Base-by-base conservation (phyloP, 2,113 vertebrate genomes). In the Cheilinus undulatus region DNA sequence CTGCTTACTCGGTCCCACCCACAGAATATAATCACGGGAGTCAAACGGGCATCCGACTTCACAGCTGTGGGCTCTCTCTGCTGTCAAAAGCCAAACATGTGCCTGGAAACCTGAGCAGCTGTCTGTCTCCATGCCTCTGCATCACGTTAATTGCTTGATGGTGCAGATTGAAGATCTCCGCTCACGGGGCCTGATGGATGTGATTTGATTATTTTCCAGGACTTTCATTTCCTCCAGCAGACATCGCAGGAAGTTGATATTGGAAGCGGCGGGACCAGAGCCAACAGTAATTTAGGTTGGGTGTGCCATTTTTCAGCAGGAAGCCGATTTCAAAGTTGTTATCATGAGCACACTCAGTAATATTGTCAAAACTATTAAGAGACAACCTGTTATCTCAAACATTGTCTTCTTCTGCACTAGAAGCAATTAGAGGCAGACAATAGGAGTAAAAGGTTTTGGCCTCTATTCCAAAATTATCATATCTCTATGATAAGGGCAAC, bases 151-250 rank as follows among this genome's bases (percentile, higher is more conserved):
- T 57, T 63, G 42, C 14, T 45, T 0, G 0, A 24, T 2, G 0
- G 45, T 22, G 26, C 32, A 5, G 54, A 40, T 38, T 9, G 11
- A 56, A 45, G 28, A 57, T 53, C 58, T 19, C 0, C 0, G 8
- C 46, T 3, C 46, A 36, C 20, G 20, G 26, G 11, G 1, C 9
- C 61, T 13, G 63, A 56, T 59, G 49, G 59, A 67, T 5, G 45
- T 77, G 53, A 63, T 63, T 69, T 53, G 13, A 83, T 69, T n/a
- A 56, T 30, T 65, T 51, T 64, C 42, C 46, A 14, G 46, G 22
- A 45, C 52, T 70, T 66, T 80, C 28, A 82, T 86, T 75, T 78
- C 84, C 69, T 76, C 67, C 43, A 38, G 38, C 12, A 30, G 69
- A 11, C 59, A 52, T 52, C 69, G 26, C 51, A 61, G 67, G 51